A percentile compares a stretch with the other conserved stretches of the same genome.
phyloP scores from a whole-genome alignment of 2,888 invertebrate genomes.

The Pollenia angustigena region DNA sequence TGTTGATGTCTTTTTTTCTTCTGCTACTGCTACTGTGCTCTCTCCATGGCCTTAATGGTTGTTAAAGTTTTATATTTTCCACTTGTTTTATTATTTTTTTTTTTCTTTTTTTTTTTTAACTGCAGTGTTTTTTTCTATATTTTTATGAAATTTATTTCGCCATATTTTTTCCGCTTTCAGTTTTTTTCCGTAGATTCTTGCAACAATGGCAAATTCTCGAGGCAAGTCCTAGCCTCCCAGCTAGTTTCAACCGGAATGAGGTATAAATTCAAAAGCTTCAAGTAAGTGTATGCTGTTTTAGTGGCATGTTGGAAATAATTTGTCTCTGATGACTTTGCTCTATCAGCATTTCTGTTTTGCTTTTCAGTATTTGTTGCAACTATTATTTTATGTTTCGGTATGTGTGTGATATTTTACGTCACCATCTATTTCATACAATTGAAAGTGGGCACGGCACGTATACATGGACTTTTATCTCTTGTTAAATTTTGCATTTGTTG shows the following conservation, averaged over 20 bases:
- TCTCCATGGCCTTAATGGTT: conserved; percentile 60
- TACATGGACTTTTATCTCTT: neutral
- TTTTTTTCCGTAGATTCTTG: conserved; percentile 41
- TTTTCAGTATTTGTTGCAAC: conserved; percentile 9
- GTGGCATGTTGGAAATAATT: conserved; percentile 64
- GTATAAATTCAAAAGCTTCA: conserved; percentile 27
- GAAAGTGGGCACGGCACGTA: neutral
- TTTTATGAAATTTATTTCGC: conserved; percentile 53
- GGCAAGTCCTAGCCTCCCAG: conserved; percentile 30
- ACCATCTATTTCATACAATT: conserved; percentile 8
- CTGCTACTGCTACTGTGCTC: neutral
- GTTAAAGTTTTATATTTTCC: conserved; percentile 59
- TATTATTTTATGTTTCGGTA: conserved; percentile 1
- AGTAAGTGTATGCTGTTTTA: conserved; percentile 51
- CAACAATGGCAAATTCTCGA: conserved; percentile 32
- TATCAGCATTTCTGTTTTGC: conserved; percentile 45
- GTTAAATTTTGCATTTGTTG: neutral
- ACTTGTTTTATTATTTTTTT: conserved; percentile 35
- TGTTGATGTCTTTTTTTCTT: conserved; percentile 19
- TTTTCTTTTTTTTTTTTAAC: conserved; percentile 26
- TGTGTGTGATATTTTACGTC: conserved; percentile 12
- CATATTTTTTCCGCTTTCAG: conserved; percentile 36
- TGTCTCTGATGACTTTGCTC: conserved; percentile 65
- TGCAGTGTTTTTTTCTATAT: conserved; percentile 20
- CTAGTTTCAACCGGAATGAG: conserved; percentile 12